phyloP scores from a whole-genome alignment of 2,888 invertebrate species.

The Diadegma fenestrale region DNA sequence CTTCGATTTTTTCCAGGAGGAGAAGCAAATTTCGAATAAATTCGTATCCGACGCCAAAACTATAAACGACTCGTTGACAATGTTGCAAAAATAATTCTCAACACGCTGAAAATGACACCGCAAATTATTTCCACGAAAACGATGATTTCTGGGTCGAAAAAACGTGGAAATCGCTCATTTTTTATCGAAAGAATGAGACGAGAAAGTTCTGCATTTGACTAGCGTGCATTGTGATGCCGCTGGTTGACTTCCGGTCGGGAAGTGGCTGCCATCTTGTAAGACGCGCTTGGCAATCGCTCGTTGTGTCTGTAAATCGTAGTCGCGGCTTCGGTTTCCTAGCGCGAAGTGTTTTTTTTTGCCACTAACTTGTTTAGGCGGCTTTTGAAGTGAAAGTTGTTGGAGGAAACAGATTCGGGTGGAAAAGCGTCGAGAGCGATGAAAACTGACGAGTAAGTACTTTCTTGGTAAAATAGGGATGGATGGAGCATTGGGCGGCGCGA shows the following conservation, averaged over 20 bases:
- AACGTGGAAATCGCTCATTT: not conserved
- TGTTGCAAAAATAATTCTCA: not conserved
- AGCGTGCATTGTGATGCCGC: slow-evolving; percentile 72
- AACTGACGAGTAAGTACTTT: slow-evolving; percentile 77
- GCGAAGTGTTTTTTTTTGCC: slow-evolving; percentile 69
- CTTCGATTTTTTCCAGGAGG: not conserved
- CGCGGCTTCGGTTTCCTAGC: slow-evolving; percentile 51
- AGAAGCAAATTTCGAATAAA: not conserved
- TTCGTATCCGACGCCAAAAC: not conserved
- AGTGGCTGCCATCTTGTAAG: slow-evolving; percentile 77
- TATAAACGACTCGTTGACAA: not conserved
- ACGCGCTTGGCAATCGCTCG: slow-evolving; percentile 69
- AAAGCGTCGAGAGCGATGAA: slow-evolving; percentile 72
- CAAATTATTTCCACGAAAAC: not conserved
- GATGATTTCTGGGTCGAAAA: not conserved
- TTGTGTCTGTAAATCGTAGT: slow-evolving; percentile 45
- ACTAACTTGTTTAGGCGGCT: not conserved
- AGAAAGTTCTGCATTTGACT: slow-evolving; percentile 53
- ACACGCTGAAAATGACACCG: not conserved
- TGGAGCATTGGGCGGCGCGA: not conserved
- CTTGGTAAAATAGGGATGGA: slow-evolving; percentile 8
- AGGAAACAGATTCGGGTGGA: slow-evolving; percentile 37
- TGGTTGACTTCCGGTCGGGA: slow-evolving; percentile 53
- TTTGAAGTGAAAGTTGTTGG: slow-evolving; percentile 47
- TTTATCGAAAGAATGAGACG: not conserved